Evolutionary conservation across 2,113 vertebrate species (phyloP), one percentile per base, ranked within the genome.

Genomic region (Chloroceryle aenea): DNA sequence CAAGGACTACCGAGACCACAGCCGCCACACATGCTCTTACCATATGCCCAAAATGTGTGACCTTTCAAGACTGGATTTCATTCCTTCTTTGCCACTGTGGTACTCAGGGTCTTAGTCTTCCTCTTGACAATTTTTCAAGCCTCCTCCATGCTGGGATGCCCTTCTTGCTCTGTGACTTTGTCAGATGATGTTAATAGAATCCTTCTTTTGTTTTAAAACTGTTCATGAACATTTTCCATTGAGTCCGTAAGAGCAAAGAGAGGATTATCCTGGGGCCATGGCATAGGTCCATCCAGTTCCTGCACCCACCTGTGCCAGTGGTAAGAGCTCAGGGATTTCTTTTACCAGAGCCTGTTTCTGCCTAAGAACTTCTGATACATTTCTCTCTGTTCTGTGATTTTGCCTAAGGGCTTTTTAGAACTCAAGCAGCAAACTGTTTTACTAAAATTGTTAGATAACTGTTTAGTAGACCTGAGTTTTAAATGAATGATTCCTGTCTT

Each of bases 1-100:
- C 56, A 75, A 92, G 76, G 42, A 7, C 26, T 81, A 74, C 52
- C 1, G 9, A 86, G 53, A 80, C 18, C 47, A 55, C 63, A 75
- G 67, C 17, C 61, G 45, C 2, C 59, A 63, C 47, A 59, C 26
- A 5, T 0, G 2, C 50, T 86, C 73, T 71, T 55, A 80, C 32
- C 3, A 3, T 14, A 45, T 0, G 0, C 45, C 34, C 18, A 30
- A 50, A 12, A n/a, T 32, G 9, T 1, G 2, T 21, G 7, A 43
- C 34, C 40, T 59, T 48, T 52, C 61, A 55, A 59, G 10, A 13
- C 6, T 27, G 50, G 17, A 47, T 55, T 84, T 84, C 32, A 43
- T 76, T 55, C 68, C 63, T 67, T 38, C 38, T 80, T 40, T 27
- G 5, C 21, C 48, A 34, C 47, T 62, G 74, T 42, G n/a, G 30